Percentiles rank a stretch among this genome's conserved stretches.
Conservation (phyloP, 1,140 invertebrate genomes). For the Diorhabda elongata region DNA sequence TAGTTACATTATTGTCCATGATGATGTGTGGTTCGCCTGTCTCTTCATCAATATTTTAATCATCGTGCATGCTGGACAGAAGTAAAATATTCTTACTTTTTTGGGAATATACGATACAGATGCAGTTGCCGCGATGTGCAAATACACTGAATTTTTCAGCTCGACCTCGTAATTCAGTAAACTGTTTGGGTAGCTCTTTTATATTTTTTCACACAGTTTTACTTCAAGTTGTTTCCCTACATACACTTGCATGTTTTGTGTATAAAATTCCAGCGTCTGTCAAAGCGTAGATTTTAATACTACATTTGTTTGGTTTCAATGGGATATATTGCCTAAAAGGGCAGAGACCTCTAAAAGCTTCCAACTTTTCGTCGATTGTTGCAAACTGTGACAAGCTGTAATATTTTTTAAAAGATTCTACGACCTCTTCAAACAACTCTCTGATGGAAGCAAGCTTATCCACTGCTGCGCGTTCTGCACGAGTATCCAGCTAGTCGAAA, state of each 20-base stretch:
- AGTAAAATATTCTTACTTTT: slow-evolving; percentile 36
- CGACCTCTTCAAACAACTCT: no score
- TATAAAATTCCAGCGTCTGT: slow-evolving; percentile 6
- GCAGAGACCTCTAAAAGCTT: slow-evolving; percentile 41
- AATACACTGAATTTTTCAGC: slow-evolving; percentile 26
- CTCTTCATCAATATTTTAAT: slow-evolving; percentile 27
- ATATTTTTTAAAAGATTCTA: background rate
- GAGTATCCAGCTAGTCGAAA: slow-evolving; percentile 22
- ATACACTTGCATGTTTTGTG: slow-evolving; percentile 37
- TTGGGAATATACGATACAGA: slow-evolving; percentile 38
- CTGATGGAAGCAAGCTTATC: no score
- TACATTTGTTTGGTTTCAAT: slow-evolving; percentile 48
- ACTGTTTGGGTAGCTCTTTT: slow-evolving; percentile 25
- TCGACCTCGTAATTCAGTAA: no score
- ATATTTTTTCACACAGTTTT: slow-evolving; percentile 39
- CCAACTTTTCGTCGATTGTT: slow-evolving; percentile 42
- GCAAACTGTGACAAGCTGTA: slow-evolving; percentile 11
- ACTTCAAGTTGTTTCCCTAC: slow-evolving; percentile 23
- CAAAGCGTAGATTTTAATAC: slow-evolving; percentile 40
- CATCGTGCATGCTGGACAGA: slow-evolving; percentile 38
- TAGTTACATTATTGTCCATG: no score
- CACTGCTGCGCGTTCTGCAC: slow-evolving; percentile 13
- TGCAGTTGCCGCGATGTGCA: slow-evolving; percentile 14
- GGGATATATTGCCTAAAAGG: slow-evolving; percentile 45
- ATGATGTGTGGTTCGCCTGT: slow-evolving; percentile 20